A percentile compares a stretch with the other conserved stretches of the same genome.
phyloP scores from a whole-genome alignment of 1,140 invertebrate species.

The Drosophila sp. region DNA sequence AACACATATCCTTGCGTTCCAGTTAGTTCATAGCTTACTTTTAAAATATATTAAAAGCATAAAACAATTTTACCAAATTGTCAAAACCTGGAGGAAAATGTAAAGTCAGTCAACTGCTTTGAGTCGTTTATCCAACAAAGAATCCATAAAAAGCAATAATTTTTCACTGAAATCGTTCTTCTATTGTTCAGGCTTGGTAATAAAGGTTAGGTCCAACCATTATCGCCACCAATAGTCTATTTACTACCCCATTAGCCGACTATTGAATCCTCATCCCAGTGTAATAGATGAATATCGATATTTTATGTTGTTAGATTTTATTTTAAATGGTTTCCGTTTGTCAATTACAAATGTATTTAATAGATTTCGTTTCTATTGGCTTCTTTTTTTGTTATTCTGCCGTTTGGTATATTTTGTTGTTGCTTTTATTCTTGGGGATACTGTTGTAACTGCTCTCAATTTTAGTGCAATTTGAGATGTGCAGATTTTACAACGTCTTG shows the following conservation, averaged over 20 bases:
- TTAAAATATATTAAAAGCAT: too few relatives aligned
- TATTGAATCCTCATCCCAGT: slow-evolving; percentile 10
- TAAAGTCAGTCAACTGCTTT: slow-evolving; percentile 16
- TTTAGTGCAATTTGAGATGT: slow-evolving; percentile 58
- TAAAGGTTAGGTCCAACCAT: slow-evolving; percentile 26
- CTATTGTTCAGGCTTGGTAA: slow-evolving; percentile 27
- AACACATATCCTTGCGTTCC: too few relatives aligned
- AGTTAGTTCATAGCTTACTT: too few relatives aligned
- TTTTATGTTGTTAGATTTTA: slow-evolving; percentile 78
- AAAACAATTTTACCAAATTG: not conserved
- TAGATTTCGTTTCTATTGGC: slow-evolving; percentile 64
- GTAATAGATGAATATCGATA: slow-evolving; percentile 19
- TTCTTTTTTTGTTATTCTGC: slow-evolving; percentile 2
- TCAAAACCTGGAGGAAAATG: not conserved
- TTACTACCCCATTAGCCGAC: slow-evolving; percentile 28
- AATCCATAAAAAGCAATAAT: slow-evolving; percentile 27
- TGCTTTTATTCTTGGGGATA: slow-evolving; percentile 25
- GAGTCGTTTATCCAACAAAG: slow-evolving; percentile 2
- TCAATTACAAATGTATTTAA: slow-evolving; percentile 83
- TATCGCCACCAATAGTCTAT: slow-evolving; percentile 37
- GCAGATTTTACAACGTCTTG: slow-evolving; percentile 45
- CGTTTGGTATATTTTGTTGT: slow-evolving; percentile 36
- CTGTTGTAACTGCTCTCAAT: slow-evolving; percentile 54
- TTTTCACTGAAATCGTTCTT: slow-evolving; percentile 11
- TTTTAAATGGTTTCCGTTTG: slow-evolving; percentile 76